Evolutionary conservation across 2,113 vertebrate genomes (phyloP), one percentile per base, ranked within the genome.

Genomic region (Trinectes maculatus): DNA sequence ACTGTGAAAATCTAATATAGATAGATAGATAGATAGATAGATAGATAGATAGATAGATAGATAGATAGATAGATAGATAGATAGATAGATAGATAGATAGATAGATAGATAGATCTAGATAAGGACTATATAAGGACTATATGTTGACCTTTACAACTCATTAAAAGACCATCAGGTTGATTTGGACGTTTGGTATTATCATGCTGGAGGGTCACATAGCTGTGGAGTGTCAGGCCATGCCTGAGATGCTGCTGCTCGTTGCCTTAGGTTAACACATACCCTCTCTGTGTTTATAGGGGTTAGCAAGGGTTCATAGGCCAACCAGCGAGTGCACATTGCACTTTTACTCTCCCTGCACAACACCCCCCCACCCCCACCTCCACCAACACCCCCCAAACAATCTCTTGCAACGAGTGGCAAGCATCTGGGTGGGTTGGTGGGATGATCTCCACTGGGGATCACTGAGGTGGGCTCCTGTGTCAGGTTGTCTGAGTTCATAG

Each of bases 271-370:
- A 40, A 54, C 63, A 52, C 40, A 29, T 52, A 19, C 53, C 49
- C 39, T 34, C 22, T 63, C 34, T 60, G 81, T 75, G 69, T 87
- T 87, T 84, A 80, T 36, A 28, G 79, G 76, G 85, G 85, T 90
- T 73, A 89, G 44, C 11, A 1, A 71, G 74, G 81, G 84, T 84
- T 91, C 83, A 88, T 43, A 79, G 85, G 77, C 71, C 83, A 71
- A 60, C 60, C 59, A 33, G 44, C 74, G 74, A 84, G 87, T 64
- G 59, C 63, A 53, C 69, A 72, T 77, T 59, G 75, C 63, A 78
- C 79, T 73, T 55, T 81, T 72, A 71, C 48, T 71, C 47, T 58
- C 55, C 44, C 62, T n/a, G n/a, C n/a, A n/a, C n/a, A 61, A 69
- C 22, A 33, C 65, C 37, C 64, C 77, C 57, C 59, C 76, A 33